Conservation (phyloP, 2,888 invertebrate species). For the Clepsis dumicolana region DNA sequence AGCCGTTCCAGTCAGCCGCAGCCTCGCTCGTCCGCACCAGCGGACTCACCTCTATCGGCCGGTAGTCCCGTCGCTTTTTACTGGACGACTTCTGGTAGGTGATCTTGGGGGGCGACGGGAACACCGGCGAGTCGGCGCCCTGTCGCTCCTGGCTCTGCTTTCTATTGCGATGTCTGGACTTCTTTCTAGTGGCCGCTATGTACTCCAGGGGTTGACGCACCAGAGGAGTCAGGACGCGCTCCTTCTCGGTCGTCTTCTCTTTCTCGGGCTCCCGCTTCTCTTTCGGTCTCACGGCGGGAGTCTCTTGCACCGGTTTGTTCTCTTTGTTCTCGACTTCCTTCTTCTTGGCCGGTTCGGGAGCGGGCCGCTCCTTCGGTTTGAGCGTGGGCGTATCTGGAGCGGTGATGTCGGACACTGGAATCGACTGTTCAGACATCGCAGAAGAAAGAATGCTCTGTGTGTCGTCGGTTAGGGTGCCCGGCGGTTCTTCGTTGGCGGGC, state of each 20-base stretch:
- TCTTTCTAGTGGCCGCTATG: slow-evolving; percentile 90
- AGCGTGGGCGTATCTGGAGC: slow-evolving; percentile 84
- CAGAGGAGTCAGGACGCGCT: slow-evolving; percentile 87
- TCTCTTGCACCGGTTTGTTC: slow-evolving; percentile 69
- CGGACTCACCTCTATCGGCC: slow-evolving; percentile 84
- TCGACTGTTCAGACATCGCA: slow-evolving; percentile 90
- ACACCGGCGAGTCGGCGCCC: slow-evolving; percentile 89
- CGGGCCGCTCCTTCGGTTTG: slow-evolving; percentile 75
- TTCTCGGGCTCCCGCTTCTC: slow-evolving; percentile 56
- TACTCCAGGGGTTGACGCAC: slow-evolving; percentile 92
- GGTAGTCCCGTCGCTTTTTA: slow-evolving; percentile 86
- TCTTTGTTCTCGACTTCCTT: slow-evolving; percentile 69
- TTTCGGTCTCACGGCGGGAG: slow-evolving; percentile 63
- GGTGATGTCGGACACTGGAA: slow-evolving; percentile 89
- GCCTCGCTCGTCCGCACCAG: slow-evolving; percentile 64
- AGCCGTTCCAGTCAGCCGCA: slow-evolving; percentile 89
- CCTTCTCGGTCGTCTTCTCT: slow-evolving; percentile 71
- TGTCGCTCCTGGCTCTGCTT: slow-evolving; percentile 88
- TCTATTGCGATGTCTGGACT: slow-evolving; percentile 88
- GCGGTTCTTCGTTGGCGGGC: slow-evolving; percentile 88
- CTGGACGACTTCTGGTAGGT: slow-evolving; percentile 85
- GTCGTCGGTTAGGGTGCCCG: slow-evolving; percentile 89
- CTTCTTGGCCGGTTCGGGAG: slow-evolving; percentile 65
- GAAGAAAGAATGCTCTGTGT: slow-evolving; percentile 92
- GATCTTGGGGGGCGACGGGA: slow-evolving; percentile 89